These are phyloP conservation scores for Rhynchotus rufescens DNA, from an alignment of 2,797 vertebrate genomes.

Conservation along the genomic window DNA sequence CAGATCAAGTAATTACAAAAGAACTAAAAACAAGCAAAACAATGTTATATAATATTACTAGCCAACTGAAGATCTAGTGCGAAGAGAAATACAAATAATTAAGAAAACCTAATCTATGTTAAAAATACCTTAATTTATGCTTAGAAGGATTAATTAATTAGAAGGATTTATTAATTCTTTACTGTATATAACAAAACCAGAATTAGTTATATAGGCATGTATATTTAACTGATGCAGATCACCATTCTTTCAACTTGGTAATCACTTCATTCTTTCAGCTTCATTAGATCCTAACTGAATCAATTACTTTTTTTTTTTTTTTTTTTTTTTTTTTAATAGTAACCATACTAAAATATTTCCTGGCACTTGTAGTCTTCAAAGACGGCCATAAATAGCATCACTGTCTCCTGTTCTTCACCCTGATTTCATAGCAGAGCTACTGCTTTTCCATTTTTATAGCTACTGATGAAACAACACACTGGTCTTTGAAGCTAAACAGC, in stretches of 20 bases:
- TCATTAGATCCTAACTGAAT: neutral
- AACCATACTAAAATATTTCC: neutral
- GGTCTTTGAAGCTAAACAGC: neutral
- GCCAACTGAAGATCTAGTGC: neutral
- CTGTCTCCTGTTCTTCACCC: neutral
- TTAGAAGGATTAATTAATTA: neutral
- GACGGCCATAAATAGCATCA: neutral
- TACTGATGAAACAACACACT: neutral
- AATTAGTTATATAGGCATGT: neutral
- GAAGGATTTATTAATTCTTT: neutral
- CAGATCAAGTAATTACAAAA: neutral
- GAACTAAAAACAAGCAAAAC: neutral
- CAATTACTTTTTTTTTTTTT: neutral
- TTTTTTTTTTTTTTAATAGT: neutral
- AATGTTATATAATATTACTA: neutral
- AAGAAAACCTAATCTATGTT: neutral
- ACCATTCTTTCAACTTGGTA: neutral
- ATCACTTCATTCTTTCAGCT: neutral
- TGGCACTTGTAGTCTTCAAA: neutral
- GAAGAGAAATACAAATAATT: neutral
- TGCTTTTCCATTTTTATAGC: neutral
- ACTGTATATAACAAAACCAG: fast-evolving
- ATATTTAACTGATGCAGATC: neutral
- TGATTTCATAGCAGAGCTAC: neutral
- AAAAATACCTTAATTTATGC: neutral